Base-by-base conservation (phyloP, 2,888 invertebrate genomes). In the Timema podura region DNA sequence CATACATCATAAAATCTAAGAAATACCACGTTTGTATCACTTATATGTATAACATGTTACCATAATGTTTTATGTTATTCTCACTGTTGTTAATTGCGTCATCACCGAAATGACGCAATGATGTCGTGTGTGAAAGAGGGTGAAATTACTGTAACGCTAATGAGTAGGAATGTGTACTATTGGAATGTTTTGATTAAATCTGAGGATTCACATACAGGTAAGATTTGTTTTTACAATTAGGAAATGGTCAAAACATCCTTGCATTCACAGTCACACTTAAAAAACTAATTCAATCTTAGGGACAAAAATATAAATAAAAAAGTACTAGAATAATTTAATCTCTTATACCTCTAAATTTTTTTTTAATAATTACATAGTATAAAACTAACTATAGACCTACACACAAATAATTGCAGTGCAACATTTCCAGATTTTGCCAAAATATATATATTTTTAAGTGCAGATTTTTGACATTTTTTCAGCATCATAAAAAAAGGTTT, bases 31-130 rank as follows among this genome's bases (percentile, higher is more conserved):
- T 77, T 80, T 80, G 80, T 79, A 79, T 79, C 74, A 76, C 76
- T 76, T 75, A 76, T 76, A 78, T 81, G 80, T 83, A 83, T 83
- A 82, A 79, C 83, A 82, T 82, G 82, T 84, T n/a, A n/a, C n/a
- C n/a, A n/a, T n/a, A n/a, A n/a, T n/a, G n/a, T n/a, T n/a, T n/a
- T n/a, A n/a, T n/a, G n/a, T n/a, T n/a, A n/a, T n/a, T 85, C 85
- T 85, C 85, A 85, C 85, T 85, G 1, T 83, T 81, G 79, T 81
- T 54, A 64, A 51, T 64, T 80, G 82, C 82, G 81, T 79, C 80
- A 80, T 80, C 80, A n/a, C 79, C 79, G 77, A 75, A 78, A 76
- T 79, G 80, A 82, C 80, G 81, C 80, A 80, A 80, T 78, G 78
- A 79, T 77, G 75, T 72, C n/a, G n/a, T n/a, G n/a, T n/a, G n/a